Conservation (phyloP, 2,113 vertebrate genomes). For the Passer montanus region DNA sequence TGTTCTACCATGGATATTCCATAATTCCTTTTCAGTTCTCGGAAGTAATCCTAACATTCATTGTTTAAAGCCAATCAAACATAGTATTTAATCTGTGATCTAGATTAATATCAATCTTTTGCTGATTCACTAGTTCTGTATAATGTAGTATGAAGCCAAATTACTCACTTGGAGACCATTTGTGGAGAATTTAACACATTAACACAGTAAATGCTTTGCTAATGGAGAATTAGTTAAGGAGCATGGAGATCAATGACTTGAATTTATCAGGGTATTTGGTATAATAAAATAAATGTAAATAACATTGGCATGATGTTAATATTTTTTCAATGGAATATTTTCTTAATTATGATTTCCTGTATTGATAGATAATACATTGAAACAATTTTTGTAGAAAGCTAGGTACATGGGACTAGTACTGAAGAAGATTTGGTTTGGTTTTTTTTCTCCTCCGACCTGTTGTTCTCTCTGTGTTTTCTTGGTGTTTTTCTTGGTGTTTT, state of each 20-base stretch:
- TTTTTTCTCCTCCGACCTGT: not conserved
- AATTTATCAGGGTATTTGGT: not conserved
- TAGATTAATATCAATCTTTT: not conserved
- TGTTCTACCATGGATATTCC: not conserved
- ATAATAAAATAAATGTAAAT: not conserved
- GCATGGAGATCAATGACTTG: not conserved
- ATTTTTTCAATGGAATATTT: not conserved
- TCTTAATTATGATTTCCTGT: not conserved
- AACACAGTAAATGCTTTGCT: not conserved
- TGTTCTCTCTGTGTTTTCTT: not conserved
- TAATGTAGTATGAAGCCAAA: not conserved
- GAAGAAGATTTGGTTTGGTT: not conserved
- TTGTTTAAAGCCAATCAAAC: not conserved
- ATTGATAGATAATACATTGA: not conserved
- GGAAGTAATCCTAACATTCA: not conserved
- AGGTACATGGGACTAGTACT: not conserved
- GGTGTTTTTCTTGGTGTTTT: not conserved
- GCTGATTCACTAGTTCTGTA: not conserved
- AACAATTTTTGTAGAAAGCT: not conserved
- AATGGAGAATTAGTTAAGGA: not conserved
- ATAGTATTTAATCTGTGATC: not conserved
- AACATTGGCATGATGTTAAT: not conserved
- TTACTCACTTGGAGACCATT: not conserved
- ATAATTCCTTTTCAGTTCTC: not conserved
- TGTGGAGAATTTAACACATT: rapidly evolving